Percentiles rank a stretch among this genome's conserved stretches.
phyloP scores from a whole-genome alignment of 2,113 vertebrate species.

The Cinclus cinclus region DNA sequence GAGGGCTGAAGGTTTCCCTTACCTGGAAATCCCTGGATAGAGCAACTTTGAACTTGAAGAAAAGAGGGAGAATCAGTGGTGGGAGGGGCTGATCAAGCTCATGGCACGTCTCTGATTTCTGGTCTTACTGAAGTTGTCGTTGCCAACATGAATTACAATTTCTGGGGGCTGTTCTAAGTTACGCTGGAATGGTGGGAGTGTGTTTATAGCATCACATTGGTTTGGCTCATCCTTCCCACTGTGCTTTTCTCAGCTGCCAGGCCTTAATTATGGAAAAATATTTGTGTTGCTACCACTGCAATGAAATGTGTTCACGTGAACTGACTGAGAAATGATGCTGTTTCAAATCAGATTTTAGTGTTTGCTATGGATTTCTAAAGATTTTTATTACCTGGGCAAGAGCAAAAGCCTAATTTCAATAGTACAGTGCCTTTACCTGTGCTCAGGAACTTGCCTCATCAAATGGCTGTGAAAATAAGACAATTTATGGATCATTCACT shows the following conservation, averaged over 20 bases:
- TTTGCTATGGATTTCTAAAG: background rate
- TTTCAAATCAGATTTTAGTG: background rate
- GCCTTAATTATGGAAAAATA: background rate
- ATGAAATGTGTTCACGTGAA: accelerated
- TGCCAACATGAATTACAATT: background rate
- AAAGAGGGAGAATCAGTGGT: background rate
- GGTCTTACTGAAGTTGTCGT: background rate
- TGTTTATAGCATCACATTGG: background rate
- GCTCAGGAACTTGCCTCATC: background rate
- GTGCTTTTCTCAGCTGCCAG: slow-evolving; percentile 8
- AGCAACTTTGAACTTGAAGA: background rate
- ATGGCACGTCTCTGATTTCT: background rate
- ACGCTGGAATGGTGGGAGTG: background rate
- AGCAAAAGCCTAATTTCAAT: background rate
- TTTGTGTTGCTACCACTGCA: background rate
- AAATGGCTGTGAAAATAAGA: background rate
- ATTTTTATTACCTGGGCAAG: background rate
- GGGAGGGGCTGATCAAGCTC: background rate
- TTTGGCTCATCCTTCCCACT: slow-evolving; percentile 26
- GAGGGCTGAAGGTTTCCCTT: background rate
- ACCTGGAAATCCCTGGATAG: background rate
- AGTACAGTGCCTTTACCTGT: background rate
- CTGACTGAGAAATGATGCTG: background rate
- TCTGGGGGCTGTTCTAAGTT: background rate
- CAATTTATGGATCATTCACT: background rate